Evolutionary conservation across 2,888 invertebrate genomes (phyloP), one percentile per base, ranked within the genome.

Genomic region (Tiphia femorata): DNA sequence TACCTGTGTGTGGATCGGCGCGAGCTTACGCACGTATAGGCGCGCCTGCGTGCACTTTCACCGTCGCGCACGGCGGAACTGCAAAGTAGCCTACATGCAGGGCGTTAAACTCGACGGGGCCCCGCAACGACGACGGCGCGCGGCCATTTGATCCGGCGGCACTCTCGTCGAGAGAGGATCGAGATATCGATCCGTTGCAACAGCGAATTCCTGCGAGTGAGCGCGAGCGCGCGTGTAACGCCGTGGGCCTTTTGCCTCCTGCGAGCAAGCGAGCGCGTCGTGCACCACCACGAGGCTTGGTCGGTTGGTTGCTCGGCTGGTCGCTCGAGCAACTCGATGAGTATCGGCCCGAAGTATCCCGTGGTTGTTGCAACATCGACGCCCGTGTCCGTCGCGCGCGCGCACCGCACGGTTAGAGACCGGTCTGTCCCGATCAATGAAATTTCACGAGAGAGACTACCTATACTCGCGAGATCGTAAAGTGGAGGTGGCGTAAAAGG

Each of bases 1-100:
- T 8, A 8, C 25, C 6, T 14, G 33, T 14, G 33, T 14, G 14
- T 14, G 12, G 3, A 2, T 14, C 14, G 29, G 10, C 29, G 3
- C 29, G 3, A 4, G 2, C 8, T 33, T 25, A 33, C 33, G 33
- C 33, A 33, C 33, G 17, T 19, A 19, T 40, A 38, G 29, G 35
- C 30, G 46, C 53, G 63, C 62, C 59, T 66, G 70, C 62, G 59
- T 68, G 67, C 63, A 69, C 68, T 73, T 73, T 73, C 73, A 73
- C 72, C 72, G 66, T 67, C 67, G 58, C 60, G 62, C 66, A 66
- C 64, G 56, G 47, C 61, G 63, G 61, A 67, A 70, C 62, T 70
- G 67, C 67, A 70, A 70, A 70, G 70, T 67, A 70, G 70, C 70
- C 70, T 70, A 64, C 62, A 64, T 60, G 62, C 68, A 61, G 73